phyloP scores from a whole-genome alignment of 2,888 invertebrate species.

The Odontocerum albicorne region DNA sequence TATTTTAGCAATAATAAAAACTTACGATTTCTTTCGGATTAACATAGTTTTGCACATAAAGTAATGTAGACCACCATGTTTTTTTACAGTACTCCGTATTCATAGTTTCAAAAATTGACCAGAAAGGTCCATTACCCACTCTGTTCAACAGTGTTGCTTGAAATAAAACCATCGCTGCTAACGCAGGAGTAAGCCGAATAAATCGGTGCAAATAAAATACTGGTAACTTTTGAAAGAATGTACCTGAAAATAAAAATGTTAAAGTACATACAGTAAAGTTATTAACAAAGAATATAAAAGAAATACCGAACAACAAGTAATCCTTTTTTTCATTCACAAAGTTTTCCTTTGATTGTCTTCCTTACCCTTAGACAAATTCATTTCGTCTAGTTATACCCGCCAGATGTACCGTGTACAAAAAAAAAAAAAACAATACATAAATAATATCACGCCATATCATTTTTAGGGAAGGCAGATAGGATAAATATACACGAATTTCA shows the following conservation, averaged over 20 bases:
- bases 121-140: conserved; percentile 47
- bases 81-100: conserved; percentile 46
- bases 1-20: not conserved
- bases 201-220: conserved; percentile 28
- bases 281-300: not conserved
- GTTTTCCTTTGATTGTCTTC: no score
- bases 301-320: conserved; percentile 1
- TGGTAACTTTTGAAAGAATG: conserved; percentile 6
- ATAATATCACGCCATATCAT: no score
- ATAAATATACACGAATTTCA: no score
- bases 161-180: conserved; percentile 20
- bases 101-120: conserved; percentile 41
- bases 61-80: conserved; percentile 54
- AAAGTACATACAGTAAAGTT: not conserved
- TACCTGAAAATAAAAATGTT: conserved; percentile 37
- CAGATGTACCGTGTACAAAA: no score
- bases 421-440: no score
- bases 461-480: no score
- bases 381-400: no score
- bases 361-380: no score
- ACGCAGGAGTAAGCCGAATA: conserved; percentile 25
- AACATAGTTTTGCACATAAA: conserved; percentile 53
- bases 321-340: no score
- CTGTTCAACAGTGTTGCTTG: conserved; percentile 43
- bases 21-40: conserved; percentile 17